These are phyloP conservation scores for Phytoseiulus persimilis DNA, from an alignment of 2,888 invertebrate genomes.

Conservation along the genomic window DNA sequence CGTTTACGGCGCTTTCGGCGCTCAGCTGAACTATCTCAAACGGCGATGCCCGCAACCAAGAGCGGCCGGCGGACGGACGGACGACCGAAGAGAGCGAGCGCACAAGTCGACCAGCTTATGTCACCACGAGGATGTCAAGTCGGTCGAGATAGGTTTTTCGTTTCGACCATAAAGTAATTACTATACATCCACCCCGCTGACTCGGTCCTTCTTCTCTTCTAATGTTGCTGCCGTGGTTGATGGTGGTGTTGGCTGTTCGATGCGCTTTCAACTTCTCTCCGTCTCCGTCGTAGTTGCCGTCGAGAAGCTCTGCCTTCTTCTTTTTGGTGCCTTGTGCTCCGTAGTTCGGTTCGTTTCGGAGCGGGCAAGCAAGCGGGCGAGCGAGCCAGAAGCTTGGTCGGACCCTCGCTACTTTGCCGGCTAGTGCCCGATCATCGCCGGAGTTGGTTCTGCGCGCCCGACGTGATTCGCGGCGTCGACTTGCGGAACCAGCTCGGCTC, in stretches of 20 bases:
- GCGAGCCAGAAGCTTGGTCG: not conserved
- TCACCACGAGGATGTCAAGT: not conserved
- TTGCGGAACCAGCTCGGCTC: not conserved
- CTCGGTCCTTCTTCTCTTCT: not conserved
- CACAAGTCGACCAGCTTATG: not conserved
- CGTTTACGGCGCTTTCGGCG: too few relatives aligned
- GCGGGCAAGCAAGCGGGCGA: not conserved
- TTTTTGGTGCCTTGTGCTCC: not conserved
- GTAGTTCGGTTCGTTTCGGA: not conserved
- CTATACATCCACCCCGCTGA: slow-evolving; percentile 5
- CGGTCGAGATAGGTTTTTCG: not conserved
- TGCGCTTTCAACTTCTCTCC: not conserved
- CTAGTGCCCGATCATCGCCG: not conserved
- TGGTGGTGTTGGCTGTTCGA: not conserved
- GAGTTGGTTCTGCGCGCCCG: not conserved
- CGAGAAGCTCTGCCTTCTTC: not conserved
- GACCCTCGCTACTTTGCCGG: not conserved
- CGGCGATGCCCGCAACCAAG: too few relatives aligned
- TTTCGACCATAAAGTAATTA: slow-evolving; percentile 5
- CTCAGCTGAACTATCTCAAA: too few relatives aligned
- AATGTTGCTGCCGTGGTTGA: not conserved
- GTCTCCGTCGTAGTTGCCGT: not conserved
- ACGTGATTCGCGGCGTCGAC: not conserved
- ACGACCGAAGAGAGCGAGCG: not conserved
- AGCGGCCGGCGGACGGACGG: too few relatives aligned